phyloP scores from a whole-genome alignment of 2,888 invertebrate genomes.

The Monopis laevigella region DNA sequence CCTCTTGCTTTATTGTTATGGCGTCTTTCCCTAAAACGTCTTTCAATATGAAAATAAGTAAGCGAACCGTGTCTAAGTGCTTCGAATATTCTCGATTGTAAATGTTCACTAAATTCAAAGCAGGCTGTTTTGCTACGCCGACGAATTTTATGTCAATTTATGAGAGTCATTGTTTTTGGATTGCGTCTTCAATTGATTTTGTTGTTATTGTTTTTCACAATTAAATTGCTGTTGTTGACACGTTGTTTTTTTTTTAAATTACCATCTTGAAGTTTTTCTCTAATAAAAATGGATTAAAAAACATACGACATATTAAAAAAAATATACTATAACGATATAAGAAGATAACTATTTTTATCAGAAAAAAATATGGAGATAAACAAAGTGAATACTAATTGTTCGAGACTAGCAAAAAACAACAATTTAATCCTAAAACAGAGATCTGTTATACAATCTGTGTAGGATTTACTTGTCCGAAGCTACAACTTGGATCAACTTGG shows the following conservation, averaged over 20 bases:
- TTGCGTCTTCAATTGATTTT: conserved; percentile 4
- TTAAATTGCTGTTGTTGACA: too few species aligned
- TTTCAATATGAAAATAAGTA: conserved; percentile 38
- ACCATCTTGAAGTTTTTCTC: too few species aligned
- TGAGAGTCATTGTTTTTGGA: conserved; percentile 9
- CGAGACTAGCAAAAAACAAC: background rate
- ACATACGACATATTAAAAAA: too few species aligned
- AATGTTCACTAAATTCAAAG: conserved; percentile 60
- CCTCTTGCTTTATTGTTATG: conserved; percentile 55
- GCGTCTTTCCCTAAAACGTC: conserved; percentile 47
- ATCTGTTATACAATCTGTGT: conserved; percentile 24
- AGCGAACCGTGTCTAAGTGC: conserved; percentile 51
- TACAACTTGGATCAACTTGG: conserved; percentile 49
- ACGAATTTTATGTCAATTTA: conserved; percentile 12
- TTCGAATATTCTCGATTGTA: conserved; percentile 35
- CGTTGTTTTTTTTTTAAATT: too few species aligned
- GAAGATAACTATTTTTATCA: too few species aligned
- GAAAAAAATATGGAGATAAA: too few species aligned
- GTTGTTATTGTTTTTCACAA: conserved; percentile 8
- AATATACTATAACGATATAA: too few species aligned
- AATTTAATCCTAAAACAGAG: conserved; percentile 7
- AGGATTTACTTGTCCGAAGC: conserved; percentile 55
- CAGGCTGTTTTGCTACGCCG: conserved; percentile 40
- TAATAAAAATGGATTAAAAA: too few species aligned
- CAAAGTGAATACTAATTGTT: conserved; percentile 4